Percentiles rank a stretch among this genome's conserved stretches.
These are phyloP conservation scores for Allygus modestus DNA, from an alignment of 2,888 invertebrate species.

Conservation along the genomic window DNA sequence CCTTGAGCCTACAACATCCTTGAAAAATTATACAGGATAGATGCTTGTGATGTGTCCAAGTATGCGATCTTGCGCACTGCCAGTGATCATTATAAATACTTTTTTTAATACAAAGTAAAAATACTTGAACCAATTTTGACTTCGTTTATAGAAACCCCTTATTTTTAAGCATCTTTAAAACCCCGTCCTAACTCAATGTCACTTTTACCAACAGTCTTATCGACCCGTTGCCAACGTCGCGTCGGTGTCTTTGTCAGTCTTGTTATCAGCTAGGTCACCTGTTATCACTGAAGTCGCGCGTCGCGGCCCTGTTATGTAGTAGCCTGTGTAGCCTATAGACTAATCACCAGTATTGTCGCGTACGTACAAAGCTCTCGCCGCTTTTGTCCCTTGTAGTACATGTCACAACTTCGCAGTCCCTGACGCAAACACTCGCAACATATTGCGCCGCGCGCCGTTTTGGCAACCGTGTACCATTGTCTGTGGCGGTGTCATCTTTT, in stretches of 20 bases:
- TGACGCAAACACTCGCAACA: background rate
- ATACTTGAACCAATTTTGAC: no score
- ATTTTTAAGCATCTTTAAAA: no score
- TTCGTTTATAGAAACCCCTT: no score
- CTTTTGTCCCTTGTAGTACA: background rate
- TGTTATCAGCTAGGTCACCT: background rate
- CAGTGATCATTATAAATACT: no score
- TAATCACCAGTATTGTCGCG: conserved; percentile 27
- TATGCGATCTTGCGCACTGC: no score
- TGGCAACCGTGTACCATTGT: conserved; percentile 18
- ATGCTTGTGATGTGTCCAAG: no score
- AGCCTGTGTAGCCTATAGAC: background rate
- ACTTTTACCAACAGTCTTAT: background rate
- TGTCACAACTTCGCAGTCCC: conserved; percentile 11
- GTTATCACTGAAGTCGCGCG: background rate
- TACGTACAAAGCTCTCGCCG: background rate
- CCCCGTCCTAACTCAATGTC: no score
- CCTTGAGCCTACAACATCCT: no score
- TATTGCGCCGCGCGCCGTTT: background rate
- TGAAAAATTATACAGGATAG: no score
- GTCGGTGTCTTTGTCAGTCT: background rate
- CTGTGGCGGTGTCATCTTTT: background rate
- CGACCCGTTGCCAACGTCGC: background rate
- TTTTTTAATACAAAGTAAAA: no score
- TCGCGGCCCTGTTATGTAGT: background rate